Evolutionary conservation across 2,797 vertebrate species (phyloP).

Genomic region (Leptoclinus maculatus): DNA sequence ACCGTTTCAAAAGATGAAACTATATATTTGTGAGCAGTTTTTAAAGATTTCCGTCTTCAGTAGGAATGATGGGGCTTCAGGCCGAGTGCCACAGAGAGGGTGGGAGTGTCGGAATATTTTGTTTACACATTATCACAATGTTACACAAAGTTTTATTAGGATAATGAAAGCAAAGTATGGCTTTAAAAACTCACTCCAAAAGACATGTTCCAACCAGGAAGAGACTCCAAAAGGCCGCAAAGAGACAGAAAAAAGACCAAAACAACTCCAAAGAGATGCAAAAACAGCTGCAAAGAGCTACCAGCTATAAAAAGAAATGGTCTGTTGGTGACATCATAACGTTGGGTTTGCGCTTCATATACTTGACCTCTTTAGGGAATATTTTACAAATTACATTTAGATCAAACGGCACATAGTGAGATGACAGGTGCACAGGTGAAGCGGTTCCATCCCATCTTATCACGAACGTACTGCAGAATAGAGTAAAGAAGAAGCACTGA

Average conservation of each 20-base stretch:
- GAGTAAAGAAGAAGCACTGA: conserved; percentile 13
- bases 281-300: background rate
- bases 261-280: background rate
- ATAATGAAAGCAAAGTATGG: background rate
- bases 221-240: background rate
- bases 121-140: background rate
- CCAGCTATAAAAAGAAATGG: background rate
- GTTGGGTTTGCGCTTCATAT: background rate
- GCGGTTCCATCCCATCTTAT: conserved; percentile 10
- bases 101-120: background rate
- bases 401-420: background rate
- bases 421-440: conserved; percentile 43
- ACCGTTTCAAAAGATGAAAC: background rate
- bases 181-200: background rate
- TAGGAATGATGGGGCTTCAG: background rate
- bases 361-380: background rate
- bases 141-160: background rate
- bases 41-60: background rate
- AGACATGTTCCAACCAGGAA: background rate
- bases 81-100: background rate
- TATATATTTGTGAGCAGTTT: background rate
- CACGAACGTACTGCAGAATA: conserved; percentile 2
- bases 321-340: background rate
- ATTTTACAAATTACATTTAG: background rate
- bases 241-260: background rate